Percentiles rank a stretch among this genome's conserved stretches.
These are phyloP conservation scores for Heliconius sara DNA, from an alignment of 2,888 invertebrate species.

Conservation along the genomic window DNA sequence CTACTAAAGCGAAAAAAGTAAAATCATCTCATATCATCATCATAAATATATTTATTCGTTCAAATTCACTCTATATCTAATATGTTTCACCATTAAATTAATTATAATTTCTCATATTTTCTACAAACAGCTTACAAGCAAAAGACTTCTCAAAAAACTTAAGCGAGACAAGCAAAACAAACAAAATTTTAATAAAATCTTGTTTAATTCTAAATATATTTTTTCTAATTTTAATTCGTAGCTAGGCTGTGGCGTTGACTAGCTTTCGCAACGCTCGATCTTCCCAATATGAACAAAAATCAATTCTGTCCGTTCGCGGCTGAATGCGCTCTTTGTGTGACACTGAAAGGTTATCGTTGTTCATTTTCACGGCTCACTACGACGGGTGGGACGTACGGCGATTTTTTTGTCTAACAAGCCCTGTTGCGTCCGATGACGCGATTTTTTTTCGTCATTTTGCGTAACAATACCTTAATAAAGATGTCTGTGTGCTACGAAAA, in stretches of 20 bases:
- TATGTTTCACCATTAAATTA: too few species aligned
- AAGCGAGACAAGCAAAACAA: neutral
- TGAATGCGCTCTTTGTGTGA: slow-evolving; percentile 75
- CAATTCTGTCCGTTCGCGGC: slow-evolving; percentile 75
- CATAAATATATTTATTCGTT: too few species aligned
- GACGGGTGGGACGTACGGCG: slow-evolving; percentile 55
- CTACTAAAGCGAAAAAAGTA: too few species aligned
- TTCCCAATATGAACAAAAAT: slow-evolving; percentile 71
- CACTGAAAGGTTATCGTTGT: slow-evolving; percentile 79
- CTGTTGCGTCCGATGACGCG: slow-evolving; percentile 41
- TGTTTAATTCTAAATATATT: neutral
- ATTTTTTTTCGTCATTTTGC: slow-evolving; percentile 30
- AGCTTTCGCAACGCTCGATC: slow-evolving; percentile 9
- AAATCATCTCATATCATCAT: too few species aligned
- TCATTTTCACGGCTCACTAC: slow-evolving; percentile 77
- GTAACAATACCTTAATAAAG: slow-evolving; percentile 20
- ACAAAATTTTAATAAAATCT: neutral
- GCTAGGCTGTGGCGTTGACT: slow-evolving; percentile 20
- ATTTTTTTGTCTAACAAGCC: slow-evolving; percentile 68
- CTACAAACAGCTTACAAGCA: too few species aligned
- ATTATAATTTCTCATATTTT: too few species aligned
- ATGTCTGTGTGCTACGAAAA: neutral
- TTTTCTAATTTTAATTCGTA: neutral
- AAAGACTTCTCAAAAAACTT: neutral
- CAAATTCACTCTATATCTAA: too few species aligned